A percentile compares a stretch with the other conserved stretches of the same genome.
phyloP scores from a whole-genome alignment of 1,140 invertebrate species.

The Papilio polytes region DNA sequence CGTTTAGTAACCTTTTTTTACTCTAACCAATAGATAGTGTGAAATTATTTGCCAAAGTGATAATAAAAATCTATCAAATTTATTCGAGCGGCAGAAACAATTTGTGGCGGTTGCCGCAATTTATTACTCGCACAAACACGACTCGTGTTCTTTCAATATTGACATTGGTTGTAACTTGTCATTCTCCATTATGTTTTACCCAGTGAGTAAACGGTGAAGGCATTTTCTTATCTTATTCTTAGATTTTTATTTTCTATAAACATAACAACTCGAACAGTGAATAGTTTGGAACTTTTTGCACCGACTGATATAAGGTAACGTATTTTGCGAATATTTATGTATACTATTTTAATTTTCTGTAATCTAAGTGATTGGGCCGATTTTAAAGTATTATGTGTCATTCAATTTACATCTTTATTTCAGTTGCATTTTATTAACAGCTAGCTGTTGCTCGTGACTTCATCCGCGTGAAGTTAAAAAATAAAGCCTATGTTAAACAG shows the following conservation, averaged over 20 bases:
- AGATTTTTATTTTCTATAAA: not conserved
- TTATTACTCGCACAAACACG: conserved; percentile 74
- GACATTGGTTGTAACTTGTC: conserved; percentile 59
- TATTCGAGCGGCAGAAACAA: conserved; percentile 63
- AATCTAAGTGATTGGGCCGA: no score
- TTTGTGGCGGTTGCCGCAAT: conserved; percentile 63
- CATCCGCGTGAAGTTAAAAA: no score
- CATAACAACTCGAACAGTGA: not conserved
- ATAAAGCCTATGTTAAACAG: no score
- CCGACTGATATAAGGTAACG: no score
- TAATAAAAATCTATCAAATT: conserved; percentile 63
- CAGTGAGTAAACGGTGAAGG: conserved; percentile 38
- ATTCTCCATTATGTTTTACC: conserved; percentile 42
- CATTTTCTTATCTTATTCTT: conserved; percentile 28
- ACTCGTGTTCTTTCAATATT: conserved; percentile 73
- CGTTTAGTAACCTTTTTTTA: not conserved
- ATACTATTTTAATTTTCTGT: not conserved
- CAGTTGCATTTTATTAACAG: no score
- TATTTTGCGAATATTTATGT: not conserved
- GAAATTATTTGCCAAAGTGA: conserved; percentile 46
- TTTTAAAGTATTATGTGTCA: no score
- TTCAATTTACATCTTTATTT: no score
- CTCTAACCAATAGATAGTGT: conserved; percentile 21
- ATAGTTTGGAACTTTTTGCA: no score
- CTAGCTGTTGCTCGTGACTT: no score